Evolutionary conservation across 2,888 invertebrate genomes (phyloP), one percentile per base, ranked within the genome.

Genomic region (Ophonus ardosiacus): DNA sequence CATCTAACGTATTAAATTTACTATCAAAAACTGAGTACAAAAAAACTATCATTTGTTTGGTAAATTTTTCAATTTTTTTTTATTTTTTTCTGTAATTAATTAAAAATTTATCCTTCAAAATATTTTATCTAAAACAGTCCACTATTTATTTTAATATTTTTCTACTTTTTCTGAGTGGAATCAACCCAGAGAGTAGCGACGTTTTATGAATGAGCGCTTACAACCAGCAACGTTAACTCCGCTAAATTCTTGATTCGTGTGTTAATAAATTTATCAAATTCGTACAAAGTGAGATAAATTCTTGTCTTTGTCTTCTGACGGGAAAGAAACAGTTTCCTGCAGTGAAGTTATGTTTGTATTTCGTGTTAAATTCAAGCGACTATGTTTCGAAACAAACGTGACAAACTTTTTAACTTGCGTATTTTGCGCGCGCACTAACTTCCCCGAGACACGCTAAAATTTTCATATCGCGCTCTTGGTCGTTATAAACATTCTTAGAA

Each of bases 331-430:
- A 82, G 61, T 82, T 82, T 71, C 21, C 81, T 76, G 84, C 59
- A 76, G 71, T 21, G 31, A 83, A 83, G 83, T 83, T 83, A 63
- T 84, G 84, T 84, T 84, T 84, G 65, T 65, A 84, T 84, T 84
- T 84, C 78, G 63, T 57, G 74, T 82, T 82, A 71, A 59, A 57
- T 56, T 59, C 61, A 43, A 10, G 51, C 74, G 18, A 43, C 74
- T 74, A 40, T 68, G 74, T 74, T 71, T 56, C 80, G 78, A 78
- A 78, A 78, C 56, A 57, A 59, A 38, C 78, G 78, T 78, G 78
- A 59, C 80, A 80, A 80, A 80, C 61, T 80, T 80, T 80, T 78
- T 31, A 74, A 43, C 76, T 76, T 17, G 40, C 74, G 51, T 74
- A 40, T 51, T 57, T 76, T 56, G 57, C 43, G 57, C 78, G 78